Percentiles rank a stretch among this genome's conserved stretches.
Conservation (phyloP, 2,797 vertebrate species). For the Choloepus didactylus region DNA sequence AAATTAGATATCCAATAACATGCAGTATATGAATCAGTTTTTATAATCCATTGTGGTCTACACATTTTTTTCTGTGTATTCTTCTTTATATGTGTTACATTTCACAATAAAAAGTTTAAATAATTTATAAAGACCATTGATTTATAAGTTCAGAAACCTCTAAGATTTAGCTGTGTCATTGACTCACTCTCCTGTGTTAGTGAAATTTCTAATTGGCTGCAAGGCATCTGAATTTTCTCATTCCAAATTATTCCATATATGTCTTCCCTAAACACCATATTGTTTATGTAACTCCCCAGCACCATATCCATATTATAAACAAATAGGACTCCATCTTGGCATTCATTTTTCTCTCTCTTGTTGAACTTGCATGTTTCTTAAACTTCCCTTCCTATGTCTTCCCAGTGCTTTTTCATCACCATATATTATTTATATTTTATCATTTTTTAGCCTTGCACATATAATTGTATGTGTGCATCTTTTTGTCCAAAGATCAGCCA, state of each 20-base stretch:
- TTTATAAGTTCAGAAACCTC: neutral
- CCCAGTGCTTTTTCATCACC: neutral
- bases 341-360: neutral
- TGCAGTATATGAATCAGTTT: neutral
- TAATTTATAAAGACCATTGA: neutral
- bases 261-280: neutral
- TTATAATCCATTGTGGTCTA: neutral
- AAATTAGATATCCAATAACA: neutral
- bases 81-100: neutral
- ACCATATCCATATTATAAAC: neutral
- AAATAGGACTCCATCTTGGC: neutral
- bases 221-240: neutral
- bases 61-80: neutral
- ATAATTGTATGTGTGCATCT: too few species aligned
- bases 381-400: neutral
- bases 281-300: neutral
- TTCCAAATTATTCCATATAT: neutral
- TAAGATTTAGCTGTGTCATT: neutral
- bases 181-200: neutral
- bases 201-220: neutral
- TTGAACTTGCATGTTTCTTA: neutral
- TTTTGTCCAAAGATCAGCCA: neutral
- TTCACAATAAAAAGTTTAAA: neutral
- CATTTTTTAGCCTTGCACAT: neutral
- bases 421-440: neutral